Base-by-base conservation (phyloP, 2,113 vertebrate genomes). In the Petroica traversi region DNA sequence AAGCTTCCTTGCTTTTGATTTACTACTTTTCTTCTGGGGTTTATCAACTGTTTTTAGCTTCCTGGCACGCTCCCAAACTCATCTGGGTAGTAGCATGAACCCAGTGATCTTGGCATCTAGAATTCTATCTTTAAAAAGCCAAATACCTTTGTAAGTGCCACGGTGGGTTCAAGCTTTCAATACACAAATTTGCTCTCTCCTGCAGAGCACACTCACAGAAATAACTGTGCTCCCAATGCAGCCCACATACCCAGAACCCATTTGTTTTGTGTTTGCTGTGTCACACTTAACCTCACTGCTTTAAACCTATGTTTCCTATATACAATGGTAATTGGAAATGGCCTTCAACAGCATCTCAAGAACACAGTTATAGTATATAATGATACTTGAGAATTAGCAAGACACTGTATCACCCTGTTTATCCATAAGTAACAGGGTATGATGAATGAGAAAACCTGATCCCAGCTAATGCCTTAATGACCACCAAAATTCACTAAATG, bases 11-110 rank as follows among this genome's bases (percentile, higher is more conserved):
- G n/a, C 72, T 89, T 85, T 87, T 95, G 85, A 97, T 95, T 91
- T 96, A 97, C 91, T 83, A 48, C 82, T 95, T 97, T 97, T 95
- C 93, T 97, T 93, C 93, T 82, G 67, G 69, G 77, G 89, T 90
- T 96, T 97, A 97, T 97, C 96, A 95, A 93, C 72, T 63, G 94
- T 91, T 97, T 79, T 96, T 93, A 89, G 63, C 92, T 97, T 85
- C 61, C 77, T 98, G 97, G 97, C 97, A 94, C 41, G 48, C n/a
- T 82, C 89, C 90, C 96, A 97, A 94, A 86, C 43, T 96, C 95
- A 95, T 97, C 95, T 97, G 93, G 78, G 86, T 85, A 85, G 84
- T 58, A 96, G 94, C 55, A 79, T 15, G 91, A 96, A 97, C 92
- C 88, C 93, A 94, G 92, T 71, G 88, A 96, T 96, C 94, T 83